phyloP scores from a whole-genome alignment of 1,140 invertebrate species.

The Frieseomelitta varia region DNA sequence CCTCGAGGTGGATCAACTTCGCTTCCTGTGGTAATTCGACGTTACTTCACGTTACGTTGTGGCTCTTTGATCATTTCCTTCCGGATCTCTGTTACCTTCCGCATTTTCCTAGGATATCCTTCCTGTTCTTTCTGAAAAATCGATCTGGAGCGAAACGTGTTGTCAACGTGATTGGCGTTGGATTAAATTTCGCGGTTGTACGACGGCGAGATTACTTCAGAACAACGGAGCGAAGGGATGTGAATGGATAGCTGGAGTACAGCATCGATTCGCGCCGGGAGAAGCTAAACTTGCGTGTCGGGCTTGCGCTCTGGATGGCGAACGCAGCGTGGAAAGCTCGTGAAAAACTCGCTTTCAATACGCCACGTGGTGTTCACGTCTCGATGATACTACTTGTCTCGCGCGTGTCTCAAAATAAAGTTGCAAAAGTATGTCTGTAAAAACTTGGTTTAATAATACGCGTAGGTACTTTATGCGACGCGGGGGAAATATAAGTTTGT shows the following conservation, averaged over 20 bases:
- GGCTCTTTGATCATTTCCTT: not conserved
- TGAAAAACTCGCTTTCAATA: slow-evolving; percentile 42
- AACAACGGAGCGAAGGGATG: slow-evolving; percentile 24
- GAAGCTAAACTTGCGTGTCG: slow-evolving; percentile 56
- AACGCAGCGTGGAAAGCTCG: slow-evolving; percentile 65
- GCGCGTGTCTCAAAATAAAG: not conserved
- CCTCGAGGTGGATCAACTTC: not conserved
- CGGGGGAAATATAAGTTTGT: not conserved
- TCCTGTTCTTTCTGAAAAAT: not conserved
- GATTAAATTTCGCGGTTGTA: not conserved
- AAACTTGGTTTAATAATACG: not conserved
- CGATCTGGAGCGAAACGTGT: not conserved
- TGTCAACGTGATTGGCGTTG: not conserved
- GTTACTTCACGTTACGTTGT: not conserved
- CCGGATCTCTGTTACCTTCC: not conserved
- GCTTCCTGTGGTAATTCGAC: not conserved
- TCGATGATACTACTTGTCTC: not conserved
- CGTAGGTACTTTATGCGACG: not conserved
- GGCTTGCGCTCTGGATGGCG: slow-evolving; percentile 66
- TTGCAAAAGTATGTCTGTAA: not conserved
- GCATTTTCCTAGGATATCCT: not conserved
- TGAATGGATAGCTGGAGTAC: slow-evolving; percentile 64
- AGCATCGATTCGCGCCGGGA: slow-evolving; percentile 73
- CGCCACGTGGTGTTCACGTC: slow-evolving; percentile 56
- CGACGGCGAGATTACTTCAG: slow-evolving; percentile 27